These are phyloP conservation scores for Pachyramphus minor DNA, from an alignment of 2,113 vertebrate species.

Conservation along the genomic window DNA sequence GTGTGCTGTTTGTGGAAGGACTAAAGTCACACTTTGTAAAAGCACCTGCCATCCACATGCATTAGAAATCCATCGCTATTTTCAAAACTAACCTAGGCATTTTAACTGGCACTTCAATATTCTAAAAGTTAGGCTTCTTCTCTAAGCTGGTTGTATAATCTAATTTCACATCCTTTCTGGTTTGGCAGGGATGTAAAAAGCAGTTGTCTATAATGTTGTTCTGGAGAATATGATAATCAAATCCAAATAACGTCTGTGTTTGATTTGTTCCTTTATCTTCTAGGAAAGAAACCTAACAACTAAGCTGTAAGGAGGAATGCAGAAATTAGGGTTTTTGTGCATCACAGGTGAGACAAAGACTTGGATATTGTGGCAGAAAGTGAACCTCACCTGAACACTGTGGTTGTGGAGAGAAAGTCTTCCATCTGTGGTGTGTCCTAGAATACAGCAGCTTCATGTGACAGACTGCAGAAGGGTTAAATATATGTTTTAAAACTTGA, in stretches of 20 bases:
- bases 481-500: background rate
- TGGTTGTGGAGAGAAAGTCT: background rate
- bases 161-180: background rate
- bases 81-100: background rate
- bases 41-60: background rate
- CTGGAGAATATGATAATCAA: background rate
- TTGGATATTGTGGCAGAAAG: background rate
- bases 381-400: background rate
- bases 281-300: background rate
- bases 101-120: background rate
- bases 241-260: background rate
- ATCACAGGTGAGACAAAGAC: background rate
- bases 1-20: background rate
- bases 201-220: background rate
- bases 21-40: background rate
- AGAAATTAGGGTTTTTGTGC: background rate
- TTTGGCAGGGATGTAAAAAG: background rate
- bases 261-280: background rate
- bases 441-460: background rate
- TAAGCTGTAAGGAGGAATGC: background rate
- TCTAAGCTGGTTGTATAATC: background rate
- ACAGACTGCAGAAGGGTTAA: background rate
- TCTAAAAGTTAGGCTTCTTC: background rate
- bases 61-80: background rate
- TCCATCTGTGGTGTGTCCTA: background rate